Conservation (phyloP, 35 echinoderm and acorn worm genomes). For the Amphiura filiformis region DNA sequence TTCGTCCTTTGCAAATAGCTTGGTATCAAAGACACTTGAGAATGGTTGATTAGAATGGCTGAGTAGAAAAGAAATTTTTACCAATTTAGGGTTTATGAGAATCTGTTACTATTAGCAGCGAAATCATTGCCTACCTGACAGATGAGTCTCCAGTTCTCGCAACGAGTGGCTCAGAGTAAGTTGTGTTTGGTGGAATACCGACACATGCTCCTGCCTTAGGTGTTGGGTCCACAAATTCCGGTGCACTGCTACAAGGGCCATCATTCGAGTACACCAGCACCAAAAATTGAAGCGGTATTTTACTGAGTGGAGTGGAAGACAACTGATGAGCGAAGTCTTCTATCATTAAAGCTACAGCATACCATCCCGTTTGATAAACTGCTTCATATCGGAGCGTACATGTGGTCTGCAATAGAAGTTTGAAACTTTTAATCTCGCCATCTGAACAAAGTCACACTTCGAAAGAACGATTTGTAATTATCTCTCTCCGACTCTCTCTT, state of each 20-base stretch:
- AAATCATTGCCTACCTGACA: not conserved
- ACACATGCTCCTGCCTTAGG: not conserved
- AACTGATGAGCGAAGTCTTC: conserved; percentile 19
- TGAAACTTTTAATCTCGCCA: too few relatives aligned
- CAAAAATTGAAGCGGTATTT: conserved; percentile 34
- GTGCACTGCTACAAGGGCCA: conserved; percentile 1
- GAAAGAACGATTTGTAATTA: too few relatives aligned
- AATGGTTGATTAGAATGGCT: too few relatives aligned
- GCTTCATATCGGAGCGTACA: conserved; percentile 10
- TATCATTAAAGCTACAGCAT: conserved; percentile 31
- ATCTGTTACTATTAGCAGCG: too few relatives aligned
- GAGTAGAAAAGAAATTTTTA: too few relatives aligned
- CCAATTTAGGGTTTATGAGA: too few relatives aligned
- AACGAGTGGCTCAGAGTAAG: not conserved
- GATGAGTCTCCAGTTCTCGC: not conserved
- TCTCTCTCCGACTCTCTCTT: too few relatives aligned
- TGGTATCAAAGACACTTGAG: too few relatives aligned
- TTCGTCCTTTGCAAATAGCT: too few relatives aligned
- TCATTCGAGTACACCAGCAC: conserved; percentile 1
- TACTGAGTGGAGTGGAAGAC: conserved; percentile 10
- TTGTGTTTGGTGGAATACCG: not conserved
- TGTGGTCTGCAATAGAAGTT: conserved; percentile 27
- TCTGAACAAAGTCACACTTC: too few relatives aligned
- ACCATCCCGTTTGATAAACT: conserved; percentile 5
- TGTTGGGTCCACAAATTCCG: conserved; percentile 5